Percentiles rank a stretch among this genome's conserved stretches.
Conservation (phyloP, 2,888 invertebrate species). For the Priocnemis perturbator region DNA sequence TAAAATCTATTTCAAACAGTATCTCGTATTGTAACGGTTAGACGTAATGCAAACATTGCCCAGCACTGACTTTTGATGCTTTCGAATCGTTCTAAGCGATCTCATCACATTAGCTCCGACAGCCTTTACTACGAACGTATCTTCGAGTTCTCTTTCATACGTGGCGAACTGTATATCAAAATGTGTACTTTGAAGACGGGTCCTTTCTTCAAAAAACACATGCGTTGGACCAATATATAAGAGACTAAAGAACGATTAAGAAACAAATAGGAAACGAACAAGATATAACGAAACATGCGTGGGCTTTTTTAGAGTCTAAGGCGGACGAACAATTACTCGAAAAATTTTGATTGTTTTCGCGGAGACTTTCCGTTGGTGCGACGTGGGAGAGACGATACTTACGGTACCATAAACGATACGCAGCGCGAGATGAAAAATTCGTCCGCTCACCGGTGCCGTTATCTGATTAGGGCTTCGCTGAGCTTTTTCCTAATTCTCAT, state of each 20-base stretch:
- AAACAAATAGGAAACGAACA: background rate
- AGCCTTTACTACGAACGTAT: constrained; percentile 28
- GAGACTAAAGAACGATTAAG: constrained; percentile 12
- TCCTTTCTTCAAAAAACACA: constrained; percentile 43
- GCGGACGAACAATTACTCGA: background rate
- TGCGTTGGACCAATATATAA: constrained; percentile 53
- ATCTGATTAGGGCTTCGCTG: no score
- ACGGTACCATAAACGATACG: no score
- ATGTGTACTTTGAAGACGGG: constrained; percentile 48
- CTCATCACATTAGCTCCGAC: constrained; percentile 27
- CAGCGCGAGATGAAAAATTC: no score
- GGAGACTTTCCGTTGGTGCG: background rate
- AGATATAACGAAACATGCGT: background rate
- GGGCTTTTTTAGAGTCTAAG: constrained; percentile 24
- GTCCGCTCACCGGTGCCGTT: no score
- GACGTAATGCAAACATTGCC: constrained; percentile 33
- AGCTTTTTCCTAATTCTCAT: no score
- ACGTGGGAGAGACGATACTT: no score
- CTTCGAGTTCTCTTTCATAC: constrained; percentile 27
- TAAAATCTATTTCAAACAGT: constrained; percentile 33
- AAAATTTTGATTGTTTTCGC: background rate
- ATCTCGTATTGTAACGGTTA: constrained; percentile 10
- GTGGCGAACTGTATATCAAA: constrained; percentile 43
- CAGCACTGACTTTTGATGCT: constrained; percentile 38
- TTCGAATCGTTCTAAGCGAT: constrained; percentile 41